phyloP scores from a whole-genome alignment of 2,888 invertebrate genomes.

The Sarcophaga carnaria region DNA sequence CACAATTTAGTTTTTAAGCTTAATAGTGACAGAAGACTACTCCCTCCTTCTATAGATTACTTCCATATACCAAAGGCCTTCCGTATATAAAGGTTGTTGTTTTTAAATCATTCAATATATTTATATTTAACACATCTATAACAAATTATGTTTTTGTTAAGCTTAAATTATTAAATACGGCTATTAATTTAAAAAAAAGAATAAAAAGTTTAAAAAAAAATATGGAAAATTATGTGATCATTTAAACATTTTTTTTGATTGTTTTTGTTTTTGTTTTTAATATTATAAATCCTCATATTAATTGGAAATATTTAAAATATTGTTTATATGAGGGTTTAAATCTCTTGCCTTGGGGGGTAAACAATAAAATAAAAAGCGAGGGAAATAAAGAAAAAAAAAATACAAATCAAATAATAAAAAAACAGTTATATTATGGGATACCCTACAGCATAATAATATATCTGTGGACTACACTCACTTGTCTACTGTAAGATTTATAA shows the following conservation, averaged over 20 bases:
- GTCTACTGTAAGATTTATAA: no score
- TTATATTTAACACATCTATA: conserved; percentile 15
- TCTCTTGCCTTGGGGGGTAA: background rate
- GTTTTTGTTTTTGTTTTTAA: no score
- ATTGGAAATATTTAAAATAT: background rate
- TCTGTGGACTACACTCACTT: no score
- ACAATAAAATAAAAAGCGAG: background rate
- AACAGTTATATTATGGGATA: background rate
- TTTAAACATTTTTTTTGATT: no score
- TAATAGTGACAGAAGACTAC: background rate
- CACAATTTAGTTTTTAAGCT: conserved; percentile 16
- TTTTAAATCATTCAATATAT: background rate
- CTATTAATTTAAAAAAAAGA: conserved; percentile 35
- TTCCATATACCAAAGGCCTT: no score
- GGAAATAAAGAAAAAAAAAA: background rate
- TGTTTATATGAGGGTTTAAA: conserved; percentile 33
- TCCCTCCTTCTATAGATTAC: no score
- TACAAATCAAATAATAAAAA: background rate
- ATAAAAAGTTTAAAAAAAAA: background rate
- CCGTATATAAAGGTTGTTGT: no score
- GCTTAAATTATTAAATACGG: conserved; percentile 49
- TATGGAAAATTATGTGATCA: no score
- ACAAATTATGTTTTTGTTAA: conserved; percentile 53
- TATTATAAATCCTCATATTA: conserved; percentile 23
- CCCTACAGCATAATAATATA: no score